Base-by-base conservation (phyloP, 2,888 invertebrate genomes). In the Eupithecia insigniata region DNA sequence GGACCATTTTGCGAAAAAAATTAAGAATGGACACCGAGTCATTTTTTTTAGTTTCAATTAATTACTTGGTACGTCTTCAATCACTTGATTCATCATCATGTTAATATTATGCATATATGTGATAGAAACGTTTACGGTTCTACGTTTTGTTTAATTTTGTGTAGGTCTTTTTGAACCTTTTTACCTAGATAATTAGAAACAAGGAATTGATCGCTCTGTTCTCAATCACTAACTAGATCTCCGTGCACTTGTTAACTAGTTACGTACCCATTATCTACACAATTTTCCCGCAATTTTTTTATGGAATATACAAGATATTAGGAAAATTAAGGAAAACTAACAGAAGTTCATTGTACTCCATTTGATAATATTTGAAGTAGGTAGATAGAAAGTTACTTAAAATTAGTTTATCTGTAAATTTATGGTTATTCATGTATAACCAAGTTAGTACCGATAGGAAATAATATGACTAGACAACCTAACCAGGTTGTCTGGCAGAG, bases 241-340 rank as follows among this genome's bases (percentile, higher is more conserved):
- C 46, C 46, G 6, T 46, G 51, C n/a, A n/a, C n/a, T 51, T 46
- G n/a, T 1, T 46, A 18, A 51, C 10, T 51, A n/a, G 2, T n/a
- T n/a, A 46, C 10, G 0, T 51, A 10, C 22, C 4, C 5, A 36
- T 2, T 18, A 7, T 18, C 12, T 14, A 26, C 26, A 10, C 4
- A 55, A 60, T 28, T 60, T 30, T 60, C 60, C 26, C 12, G 26
- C 55, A 60, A 60, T 1, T 30, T 60, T n/a, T 65, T 28, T 69
- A 39, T 55, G 55, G n/a, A 26, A 55, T 61, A 74, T 55, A 36
- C 43, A 69, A 72, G 76, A 78, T 80, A 77, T 76, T 78, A 79
- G 14, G 77, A 81, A 77, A 78, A 76, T 69, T 69, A 28, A 61
- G 69, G 75, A 71, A 72, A 26, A 14, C 12, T 55, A 26, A 26